Evolutionary conservation across 2,888 invertebrate species (phyloP), one percentile per base, ranked within the genome.

Genomic region (Pollenia amentaria): DNA sequence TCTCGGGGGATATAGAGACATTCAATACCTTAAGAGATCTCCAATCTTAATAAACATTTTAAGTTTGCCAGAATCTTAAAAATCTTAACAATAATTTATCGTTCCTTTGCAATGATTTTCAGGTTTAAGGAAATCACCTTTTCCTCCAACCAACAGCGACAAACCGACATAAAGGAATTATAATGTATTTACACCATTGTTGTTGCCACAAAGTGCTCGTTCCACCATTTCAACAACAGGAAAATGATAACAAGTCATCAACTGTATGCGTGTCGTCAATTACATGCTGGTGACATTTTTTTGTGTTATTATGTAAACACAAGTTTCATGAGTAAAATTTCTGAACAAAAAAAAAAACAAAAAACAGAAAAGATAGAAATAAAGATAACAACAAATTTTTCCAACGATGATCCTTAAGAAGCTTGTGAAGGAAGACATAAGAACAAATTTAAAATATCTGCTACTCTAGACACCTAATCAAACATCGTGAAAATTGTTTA

Each of bases 381-480:
- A 42, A 64, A 48, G 29, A 18, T 46, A 65, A 64, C 6, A 42
- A 64, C 10, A 64, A 64, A 42, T 29, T 29, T 29, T 29, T 6
- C 1, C 1, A 29, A 29, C 29, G 6, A 29, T 29, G 29, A 6
- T 29, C 6, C 6, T 29, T 29, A 29, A 29, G 6, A 29, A 6
- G 29, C 6, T 29, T 6, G 29, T 29, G 6, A 29, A 6, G 29
- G 6, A n/a, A 46, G n/a, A 46, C 14, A 65, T 2, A 3, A n/a
- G 2, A 8, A 21, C 1, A 67, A 48, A 29, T 46, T 14, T 21
- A 29, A 6, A 67, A 48, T 29, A 10, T 62, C n/a, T 11, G n/a
- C 53, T 67, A 48, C n/a, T 48, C 48, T 11, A 69, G 69, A 53
- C 69, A 16, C 21, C 2, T 18, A 69, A 40, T 70, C 69, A 38